Evolutionary conservation across 2,113 vertebrate species (phyloP).

Genomic region (Phocoena phocoena): DNA sequence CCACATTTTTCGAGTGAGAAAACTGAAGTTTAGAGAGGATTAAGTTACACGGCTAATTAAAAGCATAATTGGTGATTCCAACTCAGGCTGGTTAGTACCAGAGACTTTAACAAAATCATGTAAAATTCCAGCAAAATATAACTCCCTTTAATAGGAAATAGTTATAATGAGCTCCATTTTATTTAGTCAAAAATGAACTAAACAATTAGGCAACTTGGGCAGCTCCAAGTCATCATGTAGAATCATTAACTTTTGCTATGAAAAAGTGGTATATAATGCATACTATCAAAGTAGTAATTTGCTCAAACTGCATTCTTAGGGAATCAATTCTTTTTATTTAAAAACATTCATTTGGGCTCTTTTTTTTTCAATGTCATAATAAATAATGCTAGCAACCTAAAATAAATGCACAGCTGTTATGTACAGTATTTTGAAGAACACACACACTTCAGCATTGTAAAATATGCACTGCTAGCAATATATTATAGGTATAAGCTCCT

Average conservation of each 20-base stretch:
- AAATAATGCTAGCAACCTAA: slow-evolving; percentile 16
- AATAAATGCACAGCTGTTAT: background rate
- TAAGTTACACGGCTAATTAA: slow-evolving; percentile 17
- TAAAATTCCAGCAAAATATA: background rate
- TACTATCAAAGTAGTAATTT: slow-evolving; percentile 14
- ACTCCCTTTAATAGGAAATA: background rate
- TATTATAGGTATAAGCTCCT: background rate
- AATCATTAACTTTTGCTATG: background rate
- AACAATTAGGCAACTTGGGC: background rate
- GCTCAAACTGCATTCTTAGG: slow-evolving; percentile 31
- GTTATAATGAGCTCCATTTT: background rate
- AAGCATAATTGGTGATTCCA: background rate
- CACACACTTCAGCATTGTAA: background rate
- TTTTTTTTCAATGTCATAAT: background rate
- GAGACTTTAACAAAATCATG: background rate
- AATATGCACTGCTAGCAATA: background rate
- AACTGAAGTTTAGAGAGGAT: background rate
- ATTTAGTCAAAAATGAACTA: background rate
- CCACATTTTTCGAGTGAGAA: slow-evolving; percentile 24
- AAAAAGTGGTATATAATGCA: background rate
- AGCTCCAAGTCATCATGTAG: background rate
- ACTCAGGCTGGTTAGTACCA: background rate
- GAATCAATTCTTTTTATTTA: slow-evolving; percentile 24
- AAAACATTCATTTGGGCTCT: background rate
- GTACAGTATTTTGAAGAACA: background rate